Conservation (phyloP, 2,888 invertebrate species). For the Philonicus albiceps region DNA sequence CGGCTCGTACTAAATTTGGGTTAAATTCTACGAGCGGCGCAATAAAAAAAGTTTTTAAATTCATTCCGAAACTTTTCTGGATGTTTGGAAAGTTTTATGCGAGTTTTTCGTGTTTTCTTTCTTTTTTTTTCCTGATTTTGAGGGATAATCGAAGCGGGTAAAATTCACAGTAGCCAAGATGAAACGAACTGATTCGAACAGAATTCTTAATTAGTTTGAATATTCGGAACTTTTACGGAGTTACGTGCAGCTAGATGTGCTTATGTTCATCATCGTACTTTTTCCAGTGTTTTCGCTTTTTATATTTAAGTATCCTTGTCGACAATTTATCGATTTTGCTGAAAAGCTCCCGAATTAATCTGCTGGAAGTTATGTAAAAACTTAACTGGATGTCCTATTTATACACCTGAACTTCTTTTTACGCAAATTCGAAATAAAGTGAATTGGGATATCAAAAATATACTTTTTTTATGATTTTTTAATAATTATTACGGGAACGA, state of each 20-base stretch:
- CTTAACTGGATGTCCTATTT: too few species aligned
- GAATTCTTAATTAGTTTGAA: slow-evolving; percentile 24
- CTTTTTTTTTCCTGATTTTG: background rate
- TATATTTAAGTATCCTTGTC: background rate
- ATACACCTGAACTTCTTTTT: too few species aligned
- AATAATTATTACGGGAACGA: too few species aligned
- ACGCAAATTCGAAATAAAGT: too few species aligned
- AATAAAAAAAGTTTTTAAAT: slow-evolving; percentile 29
- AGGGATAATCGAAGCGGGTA: slow-evolving; percentile 5
- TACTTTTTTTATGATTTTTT: too few species aligned
- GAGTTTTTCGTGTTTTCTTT: background rate
- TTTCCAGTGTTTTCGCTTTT: background rate
- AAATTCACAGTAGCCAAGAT: background rate
- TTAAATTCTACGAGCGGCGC: slow-evolving; percentile 4
- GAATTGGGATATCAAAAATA: too few species aligned
- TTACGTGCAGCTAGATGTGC: background rate
- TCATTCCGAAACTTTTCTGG: slow-evolving; percentile 2
- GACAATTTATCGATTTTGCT: background rate
- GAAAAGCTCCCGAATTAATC: background rate
- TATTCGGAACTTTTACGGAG: background rate
- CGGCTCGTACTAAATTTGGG: background rate
- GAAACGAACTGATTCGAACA: background rate
- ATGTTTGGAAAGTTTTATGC: background rate
- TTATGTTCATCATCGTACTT: background rate
- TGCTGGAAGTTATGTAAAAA: too few species aligned